These are phyloP conservation scores for Gopherus flavomarginatus DNA, from an alignment of 2,113 vertebrate genomes.

Conservation along the genomic window DNA sequence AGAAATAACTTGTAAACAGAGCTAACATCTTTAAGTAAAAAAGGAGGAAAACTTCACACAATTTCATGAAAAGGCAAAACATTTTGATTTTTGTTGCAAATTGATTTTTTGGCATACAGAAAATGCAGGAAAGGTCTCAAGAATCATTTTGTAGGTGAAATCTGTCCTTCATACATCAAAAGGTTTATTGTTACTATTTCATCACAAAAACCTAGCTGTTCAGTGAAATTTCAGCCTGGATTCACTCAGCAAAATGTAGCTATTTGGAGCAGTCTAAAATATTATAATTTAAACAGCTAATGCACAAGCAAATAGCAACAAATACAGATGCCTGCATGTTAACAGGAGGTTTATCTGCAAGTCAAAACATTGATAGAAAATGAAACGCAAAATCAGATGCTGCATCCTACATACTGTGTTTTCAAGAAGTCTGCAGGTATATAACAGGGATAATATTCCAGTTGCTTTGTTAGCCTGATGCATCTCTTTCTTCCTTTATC, in stretches of 20 bases:
- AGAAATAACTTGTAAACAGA: conserved; percentile 11
- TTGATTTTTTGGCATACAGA: not conserved
- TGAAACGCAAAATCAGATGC: not conserved
- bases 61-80: not conserved
- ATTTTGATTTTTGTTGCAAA: not conserved
- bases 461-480: not conserved
- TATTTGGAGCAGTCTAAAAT: not conserved
- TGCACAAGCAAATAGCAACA: not conserved
- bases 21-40: not conserved
- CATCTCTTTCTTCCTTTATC: not conserved
- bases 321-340: not conserved
- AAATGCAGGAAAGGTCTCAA: not conserved
- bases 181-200: not conserved
- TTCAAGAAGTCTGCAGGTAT: not conserved
- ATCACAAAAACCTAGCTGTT: not conserved
- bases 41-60: not conserved
- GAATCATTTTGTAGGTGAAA: not conserved
- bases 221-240: not conserved
- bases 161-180: not conserved
- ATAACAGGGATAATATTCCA: not conserved
- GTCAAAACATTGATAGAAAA: not conserved
- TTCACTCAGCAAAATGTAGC: not conserved
- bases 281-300: not conserved
- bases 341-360: not conserved
- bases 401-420: not conserved